Evolutionary conservation across 2,888 invertebrate genomes (phyloP).

Genomic region (Drosophila merina): DNA sequence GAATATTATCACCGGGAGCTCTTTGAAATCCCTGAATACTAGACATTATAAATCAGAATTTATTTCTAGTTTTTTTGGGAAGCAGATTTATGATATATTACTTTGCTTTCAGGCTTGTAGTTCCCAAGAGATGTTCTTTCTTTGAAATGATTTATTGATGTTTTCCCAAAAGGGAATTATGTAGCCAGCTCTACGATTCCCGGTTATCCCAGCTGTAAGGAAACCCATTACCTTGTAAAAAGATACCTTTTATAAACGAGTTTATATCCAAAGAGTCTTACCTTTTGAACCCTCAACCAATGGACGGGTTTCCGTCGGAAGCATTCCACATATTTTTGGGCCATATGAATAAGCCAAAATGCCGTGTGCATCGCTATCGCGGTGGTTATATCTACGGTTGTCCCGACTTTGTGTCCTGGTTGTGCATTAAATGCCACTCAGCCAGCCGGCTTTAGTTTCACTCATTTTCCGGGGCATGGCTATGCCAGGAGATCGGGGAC

Average conservation of each 20-base stretch:
- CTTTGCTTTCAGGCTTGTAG: background rate
- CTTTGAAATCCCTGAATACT: background rate
- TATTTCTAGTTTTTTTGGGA: background rate
- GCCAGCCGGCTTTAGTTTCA: conserved; percentile 63
- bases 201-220: background rate
- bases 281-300: conserved; percentile 6
- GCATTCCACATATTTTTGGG: conserved; percentile 3
- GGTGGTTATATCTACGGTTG: conserved; percentile 26
- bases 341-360: conserved; percentile 20
- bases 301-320: conserved; percentile 19
- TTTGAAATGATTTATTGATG: background rate
- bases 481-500: background rate
- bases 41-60: background rate
- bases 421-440: conserved; percentile 73
- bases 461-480: conserved; percentile 56
- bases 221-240: background rate
- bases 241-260: background rate
- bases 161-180: background rate
- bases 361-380: conserved; percentile 14
- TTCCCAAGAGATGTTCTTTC: background rate
- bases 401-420: conserved; percentile 36
- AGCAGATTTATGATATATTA: background rate
- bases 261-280: background rate
- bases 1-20: background rate
- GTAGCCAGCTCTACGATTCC: too few relatives aligned